Conservation (phyloP, 2,113 vertebrate species). For the Salvelinus fontinalis region DNA sequence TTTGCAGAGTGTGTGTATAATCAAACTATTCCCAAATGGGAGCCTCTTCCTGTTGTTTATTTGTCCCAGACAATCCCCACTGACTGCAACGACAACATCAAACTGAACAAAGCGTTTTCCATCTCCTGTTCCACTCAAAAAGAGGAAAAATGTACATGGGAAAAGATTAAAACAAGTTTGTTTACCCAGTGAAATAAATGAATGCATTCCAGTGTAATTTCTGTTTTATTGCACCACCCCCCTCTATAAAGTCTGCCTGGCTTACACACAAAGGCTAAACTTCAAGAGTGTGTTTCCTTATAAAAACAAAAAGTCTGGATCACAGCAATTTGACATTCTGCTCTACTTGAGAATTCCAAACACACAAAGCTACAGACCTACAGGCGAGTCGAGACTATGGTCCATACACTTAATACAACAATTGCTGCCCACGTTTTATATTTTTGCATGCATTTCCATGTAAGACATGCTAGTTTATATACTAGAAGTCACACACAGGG, state of each 20-base stretch:
- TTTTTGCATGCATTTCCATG: conserved; percentile 37
- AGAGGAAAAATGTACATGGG: conserved; percentile 27
- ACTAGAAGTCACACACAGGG: conserved; percentile 19
- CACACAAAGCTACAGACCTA: conserved; percentile 13
- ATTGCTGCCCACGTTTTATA: conserved; percentile 8
- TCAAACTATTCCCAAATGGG: conserved; percentile 48
- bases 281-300: conserved; percentile 33
- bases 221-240: conserved; percentile 24
- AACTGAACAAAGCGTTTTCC: conserved; percentile 39
- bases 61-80: conserved; percentile 56
- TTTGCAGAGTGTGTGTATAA: conserved; percentile 39
- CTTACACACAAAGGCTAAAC: conserved; percentile 29
- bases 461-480: conserved; percentile 28
- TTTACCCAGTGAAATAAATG: conserved; percentile 26
- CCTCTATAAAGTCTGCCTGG: conserved; percentile 34
- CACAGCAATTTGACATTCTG: conserved; percentile 17
- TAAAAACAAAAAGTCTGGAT: conserved; percentile 35
- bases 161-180: conserved; percentile 20
- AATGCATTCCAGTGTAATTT: conserved; percentile 23
- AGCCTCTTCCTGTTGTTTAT: conserved; percentile 75
- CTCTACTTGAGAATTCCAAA: conserved; percentile 35
- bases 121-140: not conserved
- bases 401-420: conserved; percentile 24
- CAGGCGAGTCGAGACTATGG: conserved; percentile 27
- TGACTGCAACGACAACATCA: conserved; percentile 38